phyloP scores from a whole-genome alignment of 2,113 vertebrate species.

The Carassius gibelio region DNA sequence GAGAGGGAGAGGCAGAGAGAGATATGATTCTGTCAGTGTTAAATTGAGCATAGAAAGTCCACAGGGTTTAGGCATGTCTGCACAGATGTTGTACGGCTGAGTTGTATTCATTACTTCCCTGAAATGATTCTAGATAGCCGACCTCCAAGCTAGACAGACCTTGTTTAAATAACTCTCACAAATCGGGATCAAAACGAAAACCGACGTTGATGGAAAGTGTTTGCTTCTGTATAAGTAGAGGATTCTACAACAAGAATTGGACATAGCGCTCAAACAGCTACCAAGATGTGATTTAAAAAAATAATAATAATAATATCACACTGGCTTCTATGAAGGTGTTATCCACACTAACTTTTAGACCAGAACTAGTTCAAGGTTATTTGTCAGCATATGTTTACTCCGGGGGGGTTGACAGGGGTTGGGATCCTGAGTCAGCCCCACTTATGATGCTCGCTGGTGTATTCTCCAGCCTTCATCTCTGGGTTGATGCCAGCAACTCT shows the following conservation, averaged over 20 bases:
- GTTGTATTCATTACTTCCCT: conserved; percentile 41
- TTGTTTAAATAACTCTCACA: conserved; percentile 37
- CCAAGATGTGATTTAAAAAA: background rate
- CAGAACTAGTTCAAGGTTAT: conserved; percentile 54
- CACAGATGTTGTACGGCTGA: conserved; percentile 78
- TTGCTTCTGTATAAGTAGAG: background rate
- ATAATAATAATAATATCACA: background rate
- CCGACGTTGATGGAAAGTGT: conserved; percentile 1
- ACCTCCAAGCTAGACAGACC: background rate
- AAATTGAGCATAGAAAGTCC: conserved; percentile 83
- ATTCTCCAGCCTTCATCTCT: conserved; percentile 65
- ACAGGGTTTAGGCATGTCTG: conserved; percentile 78
- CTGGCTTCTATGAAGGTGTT: conserved; percentile 20
- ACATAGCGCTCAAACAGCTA: background rate
- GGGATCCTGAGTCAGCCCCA: conserved; percentile 64
- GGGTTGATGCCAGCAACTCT: conserved; percentile 64
- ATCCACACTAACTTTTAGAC: conserved; percentile 41
- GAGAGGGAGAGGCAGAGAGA: conserved; percentile 61
- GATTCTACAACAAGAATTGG: background rate
- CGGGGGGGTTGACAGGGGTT: conserved; percentile 49
- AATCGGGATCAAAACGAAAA: conserved; percentile 12
- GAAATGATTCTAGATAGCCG: conserved; percentile 42
- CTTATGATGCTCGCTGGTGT: conserved; percentile 62
- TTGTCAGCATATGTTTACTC: conserved; percentile 53
- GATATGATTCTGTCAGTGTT: conserved; percentile 77